Evolutionary conservation across 1,140 invertebrate genomes (phyloP), one percentile per base, ranked within the genome.

Genomic region (Eriosoma lanigerum): DNA sequence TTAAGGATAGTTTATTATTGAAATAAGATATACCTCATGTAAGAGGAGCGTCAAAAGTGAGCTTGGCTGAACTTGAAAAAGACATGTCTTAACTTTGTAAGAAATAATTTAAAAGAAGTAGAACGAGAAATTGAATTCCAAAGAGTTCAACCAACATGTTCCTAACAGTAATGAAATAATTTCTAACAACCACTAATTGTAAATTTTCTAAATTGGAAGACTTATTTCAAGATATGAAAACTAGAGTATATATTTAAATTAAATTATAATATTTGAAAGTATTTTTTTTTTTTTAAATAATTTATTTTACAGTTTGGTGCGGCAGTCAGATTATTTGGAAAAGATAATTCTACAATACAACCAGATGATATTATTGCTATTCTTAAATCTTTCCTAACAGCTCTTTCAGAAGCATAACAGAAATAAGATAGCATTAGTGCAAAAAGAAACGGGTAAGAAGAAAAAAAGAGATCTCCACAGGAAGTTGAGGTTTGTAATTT

Each of bases 351-450:
- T 2, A 91, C 91, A 17, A 89, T 93, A 26, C 94, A 96, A 83
- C 96, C 97, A 0, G 96, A 98, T 83, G 96, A 98, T 85, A 96
- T 99, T 88, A 98, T 98, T 87, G 95, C 94, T 12, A 94, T 95
- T 29, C 93, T 99, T 83, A 95, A 98, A 85, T 89, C 91, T 6
- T 98, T 99, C 87, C 86, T 99, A 3, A 89, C 90, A 70, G 90
- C 93, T 10, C 91, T 98, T 82, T 87, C 88, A 19, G 97, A 98
- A 85, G 96, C 96, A 1, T 89, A 92, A 82, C 90, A n/a, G n/a
- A n/a, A n/a, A n/a, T n/a, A 92, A 64, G 96, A 98, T 84, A 97
- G 97, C 84, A 93, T 95, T 84, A 94, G 93, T 82, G 91, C 93
- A 85, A 89, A 91, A 21, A 90, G 91, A 66, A 90, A 92, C 62